A percentile compares a stretch with the other conserved stretches of the same genome.
Evolutionary conservation across 2,888 invertebrate genomes (phyloP).

Genomic region (Phaedon cochleariae): DNA sequence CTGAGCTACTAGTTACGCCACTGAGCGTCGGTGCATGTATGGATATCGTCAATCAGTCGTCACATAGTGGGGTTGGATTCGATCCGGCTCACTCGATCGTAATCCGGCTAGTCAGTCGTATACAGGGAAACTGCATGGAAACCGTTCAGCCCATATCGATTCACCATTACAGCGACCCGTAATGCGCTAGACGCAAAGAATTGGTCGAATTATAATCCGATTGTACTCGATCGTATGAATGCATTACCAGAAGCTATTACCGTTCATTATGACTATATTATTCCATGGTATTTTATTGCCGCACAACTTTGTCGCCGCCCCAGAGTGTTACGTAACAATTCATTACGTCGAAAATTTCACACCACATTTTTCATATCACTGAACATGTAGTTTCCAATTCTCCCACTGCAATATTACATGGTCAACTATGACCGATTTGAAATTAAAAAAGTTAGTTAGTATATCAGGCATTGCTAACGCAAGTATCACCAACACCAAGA

Average conservation of each 20-base stretch:
- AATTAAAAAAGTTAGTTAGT: too few relatives aligned
- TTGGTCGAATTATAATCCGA: constrained; percentile 53
- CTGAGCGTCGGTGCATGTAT: constrained; percentile 48
- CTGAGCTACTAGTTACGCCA: neutral
- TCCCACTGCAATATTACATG: too few relatives aligned
- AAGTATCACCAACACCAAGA: too few relatives aligned
- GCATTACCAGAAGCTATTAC: constrained; percentile 52
- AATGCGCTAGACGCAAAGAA: constrained; percentile 48
- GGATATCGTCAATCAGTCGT: constrained; percentile 60
- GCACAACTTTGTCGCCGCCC: neutral
- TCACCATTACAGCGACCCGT: constrained; percentile 49
- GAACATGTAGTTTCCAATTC: too few relatives aligned
- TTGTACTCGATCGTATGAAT: constrained; percentile 51
- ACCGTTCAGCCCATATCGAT: constrained; percentile 54
- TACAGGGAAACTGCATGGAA: constrained; percentile 43
- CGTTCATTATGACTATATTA: constrained; percentile 53
- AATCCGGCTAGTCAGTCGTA: constrained; percentile 17
- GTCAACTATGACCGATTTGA: too few relatives aligned
- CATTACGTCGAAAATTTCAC: too few relatives aligned
- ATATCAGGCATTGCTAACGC: too few relatives aligned
- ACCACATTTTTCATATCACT: too few relatives aligned
- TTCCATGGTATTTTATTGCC: constrained; percentile 49
- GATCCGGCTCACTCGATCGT: constrained; percentile 25
- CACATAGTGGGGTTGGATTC: constrained; percentile 41
- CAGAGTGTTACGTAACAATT: too few relatives aligned